Percentiles rank a stretch among this genome's conserved stretches.
phyloP scores from a whole-genome alignment of 1,140 invertebrate species.

The Cyclargus thomasi region DNA sequence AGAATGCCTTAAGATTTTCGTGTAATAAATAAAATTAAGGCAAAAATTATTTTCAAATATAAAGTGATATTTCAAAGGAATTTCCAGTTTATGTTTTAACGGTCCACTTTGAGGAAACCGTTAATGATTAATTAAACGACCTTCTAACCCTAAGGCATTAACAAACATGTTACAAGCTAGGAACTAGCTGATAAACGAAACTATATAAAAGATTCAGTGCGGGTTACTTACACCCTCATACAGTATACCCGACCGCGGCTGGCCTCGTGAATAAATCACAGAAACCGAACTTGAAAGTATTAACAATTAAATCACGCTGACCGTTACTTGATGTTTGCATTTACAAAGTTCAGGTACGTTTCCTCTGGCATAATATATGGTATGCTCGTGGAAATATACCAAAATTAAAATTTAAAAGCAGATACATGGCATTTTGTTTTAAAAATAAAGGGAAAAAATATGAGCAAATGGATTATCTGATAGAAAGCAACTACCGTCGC shows the following conservation, averaged over 20 bases:
- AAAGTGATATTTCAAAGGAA: not conserved
- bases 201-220: conserved; percentile 70
- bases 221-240: conserved; percentile 62
- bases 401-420: not conserved
- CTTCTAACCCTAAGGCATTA: conserved; percentile 24
- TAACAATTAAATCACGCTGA: not conserved
- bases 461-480: too few relatives aligned
- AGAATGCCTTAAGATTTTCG: too few relatives aligned
- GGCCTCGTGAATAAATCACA: not conserved
- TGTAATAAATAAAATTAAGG: too few relatives aligned
- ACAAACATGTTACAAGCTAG: conserved; percentile 48
- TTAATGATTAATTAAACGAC: conserved; percentile 18
- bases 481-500: too few relatives aligned
- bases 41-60: too few relatives aligned
- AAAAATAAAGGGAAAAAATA: too few relatives aligned
- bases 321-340: not conserved
- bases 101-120: not conserved
- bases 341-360: not conserved
- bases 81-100: not conserved
- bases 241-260: not conserved
- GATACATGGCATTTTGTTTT: too few relatives aligned
- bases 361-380: too few relatives aligned
- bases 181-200: conserved; percentile 67
- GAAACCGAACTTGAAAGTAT: not conserved
- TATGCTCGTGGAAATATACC: too few relatives aligned